These are phyloP conservation scores for Pseudonaja textilis DNA, from an alignment of 2,113 vertebrate genomes.

Conservation along the genomic window DNA sequence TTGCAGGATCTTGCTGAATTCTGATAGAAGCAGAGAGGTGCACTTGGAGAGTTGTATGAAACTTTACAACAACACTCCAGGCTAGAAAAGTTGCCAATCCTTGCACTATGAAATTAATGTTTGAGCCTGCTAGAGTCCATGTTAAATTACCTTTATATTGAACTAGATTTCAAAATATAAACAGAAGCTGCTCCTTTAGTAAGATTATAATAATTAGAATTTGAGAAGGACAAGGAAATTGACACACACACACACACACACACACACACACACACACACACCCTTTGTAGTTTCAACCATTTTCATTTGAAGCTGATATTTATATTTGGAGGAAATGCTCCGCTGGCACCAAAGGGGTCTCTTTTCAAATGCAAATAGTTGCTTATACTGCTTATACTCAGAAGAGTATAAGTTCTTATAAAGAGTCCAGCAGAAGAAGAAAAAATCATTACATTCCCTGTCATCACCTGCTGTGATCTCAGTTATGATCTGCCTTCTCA, in stretches of 20 bases:
- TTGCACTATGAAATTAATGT: neutral
- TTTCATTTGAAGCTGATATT: neutral
- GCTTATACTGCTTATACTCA: neutral
- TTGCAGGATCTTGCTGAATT: neutral
- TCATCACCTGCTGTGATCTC: neutral
- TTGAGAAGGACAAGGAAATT: neutral
- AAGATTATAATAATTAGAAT: neutral
- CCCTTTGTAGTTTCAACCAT: neutral
- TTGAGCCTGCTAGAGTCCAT: neutral
- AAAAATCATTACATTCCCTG: neutral
- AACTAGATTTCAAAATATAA: neutral
- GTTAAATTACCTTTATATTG: neutral
- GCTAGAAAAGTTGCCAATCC: neutral
- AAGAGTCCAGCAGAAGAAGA: neutral
- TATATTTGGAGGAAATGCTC: neutral
- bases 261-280: too few relatives aligned
- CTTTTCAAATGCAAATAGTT: neutral
- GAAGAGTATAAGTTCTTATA: neutral
- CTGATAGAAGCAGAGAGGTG: neutral
- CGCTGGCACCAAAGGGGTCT: neutral
- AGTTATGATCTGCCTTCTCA: neutral
- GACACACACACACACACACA: neutral
- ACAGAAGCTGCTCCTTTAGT: neutral
- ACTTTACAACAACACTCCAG: neutral
- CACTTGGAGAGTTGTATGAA: neutral